Evolutionary conservation across 1,140 invertebrate genomes (phyloP), one percentile per base, ranked within the genome.

Genomic region (Lepidostoma basale): DNA sequence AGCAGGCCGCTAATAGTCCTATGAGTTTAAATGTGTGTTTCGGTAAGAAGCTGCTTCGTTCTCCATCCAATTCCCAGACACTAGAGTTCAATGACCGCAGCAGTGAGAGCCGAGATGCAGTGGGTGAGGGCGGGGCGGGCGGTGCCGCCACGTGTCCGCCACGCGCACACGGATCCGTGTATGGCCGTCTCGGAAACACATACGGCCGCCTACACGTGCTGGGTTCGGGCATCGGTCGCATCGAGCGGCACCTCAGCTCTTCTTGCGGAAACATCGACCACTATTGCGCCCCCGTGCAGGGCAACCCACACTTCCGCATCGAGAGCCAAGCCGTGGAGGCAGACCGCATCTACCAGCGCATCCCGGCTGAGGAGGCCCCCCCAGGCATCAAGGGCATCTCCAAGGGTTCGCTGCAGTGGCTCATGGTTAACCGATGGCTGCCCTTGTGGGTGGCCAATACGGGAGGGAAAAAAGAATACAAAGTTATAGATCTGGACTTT

Each of bases 241-340:
- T 86, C 44, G 85, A 86, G 67, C 76, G 85, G 0, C 85, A 86
- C 73, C 74, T 86, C 22, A 85, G 83, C 33, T 84, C 81, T 0
- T 86, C 84, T 0, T 86, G 85, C 28, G 84, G 85, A 59, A 85
- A 84, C 68, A 85, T 85, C 30, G 85, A 86, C 73, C 84, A 86
- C 70, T 81, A 79, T 47, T 80, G 81, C 71, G 67, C 69, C 14
- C 65, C 64, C 14, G n/a, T 30, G 3, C 62, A 69, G 30, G 67
- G 67, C 0, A 73, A 73, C 30, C 71, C 71, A 8, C 63, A 64
- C 14, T 73, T 73, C 54, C 39, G 67, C 10, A 69, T 69, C 16
- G 71, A 73, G 62, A 73, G 64, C 56, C 71, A 73, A 63, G 40
- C 67, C 0, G 71, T 73, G 4, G 71, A 73, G 59, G 71, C 71